These are phyloP conservation scores for Sinocyclocheilus grahami DNA, from an alignment of 2,113 vertebrate genomes.

Conservation along the genomic window DNA sequence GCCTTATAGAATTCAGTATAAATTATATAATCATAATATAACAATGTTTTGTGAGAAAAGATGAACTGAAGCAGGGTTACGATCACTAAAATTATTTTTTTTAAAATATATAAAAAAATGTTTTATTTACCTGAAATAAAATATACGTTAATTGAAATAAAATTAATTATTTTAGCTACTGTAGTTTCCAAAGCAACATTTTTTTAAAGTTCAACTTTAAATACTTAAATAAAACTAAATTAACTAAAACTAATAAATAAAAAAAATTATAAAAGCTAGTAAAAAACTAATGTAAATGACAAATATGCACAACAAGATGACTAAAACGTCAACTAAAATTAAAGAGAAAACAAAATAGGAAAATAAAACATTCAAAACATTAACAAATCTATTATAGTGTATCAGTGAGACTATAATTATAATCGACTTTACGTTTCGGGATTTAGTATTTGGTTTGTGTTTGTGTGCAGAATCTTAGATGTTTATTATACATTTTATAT, in stretches of 20 bases:
- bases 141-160: no score
- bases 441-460: neutral
- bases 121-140: no score
- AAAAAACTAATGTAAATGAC: neutral
- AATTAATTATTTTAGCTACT: no score
- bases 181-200: no score
- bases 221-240: no score
- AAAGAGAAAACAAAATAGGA: neutral
- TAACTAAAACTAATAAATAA: no score
- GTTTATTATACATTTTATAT: neutral
- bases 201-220: no score
- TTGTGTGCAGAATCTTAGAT: neutral
- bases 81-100: neutral
- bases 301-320: neutral
- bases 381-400: neutral
- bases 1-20: neutral
- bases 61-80: neutral
- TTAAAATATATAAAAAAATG: no score
- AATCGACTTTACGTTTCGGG: neutral
- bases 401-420: neutral
- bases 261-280: no score
- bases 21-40: neutral
- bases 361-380: neutral
- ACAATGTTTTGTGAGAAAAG: neutral
- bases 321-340: neutral